These are phyloP conservation scores for Nestor notabilis DNA, from an alignment of 2,113 vertebrate genomes.

Conservation along the genomic window DNA sequence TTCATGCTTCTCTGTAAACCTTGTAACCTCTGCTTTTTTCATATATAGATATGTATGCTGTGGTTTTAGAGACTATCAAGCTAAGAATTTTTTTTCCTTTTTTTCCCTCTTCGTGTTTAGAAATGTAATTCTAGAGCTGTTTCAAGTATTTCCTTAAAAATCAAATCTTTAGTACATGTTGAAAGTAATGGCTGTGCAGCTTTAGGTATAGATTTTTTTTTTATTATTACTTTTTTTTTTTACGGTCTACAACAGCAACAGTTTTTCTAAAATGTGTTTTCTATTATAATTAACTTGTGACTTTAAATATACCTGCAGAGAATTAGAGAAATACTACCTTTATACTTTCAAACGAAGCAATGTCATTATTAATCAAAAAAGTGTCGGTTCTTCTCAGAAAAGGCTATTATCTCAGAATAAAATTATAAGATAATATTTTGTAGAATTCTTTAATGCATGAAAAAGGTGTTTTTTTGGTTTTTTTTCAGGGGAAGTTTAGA, in stretches of 20 bases:
- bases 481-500: not conserved
- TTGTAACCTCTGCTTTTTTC: not conserved
- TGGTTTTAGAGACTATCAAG: not conserved
- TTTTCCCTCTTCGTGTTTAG: not conserved
- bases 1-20: not conserved
- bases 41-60: not conserved
- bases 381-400: not conserved
- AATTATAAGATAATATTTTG: not conserved
- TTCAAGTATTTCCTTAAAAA: not conserved
- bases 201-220: not conserved
- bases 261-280: not conserved
- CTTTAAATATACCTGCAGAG: not conserved
- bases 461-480: not conserved
- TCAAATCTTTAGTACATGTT: not conserved
- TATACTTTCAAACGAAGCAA: not conserved
- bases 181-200: not conserved
- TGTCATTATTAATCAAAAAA: not conserved
- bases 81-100: not conserved
- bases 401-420: not conserved
- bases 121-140: not conserved
- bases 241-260: not conserved
- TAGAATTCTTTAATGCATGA: not conserved
- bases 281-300: not conserved
- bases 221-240: no score
- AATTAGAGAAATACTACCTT: not conserved